These are phyloP conservation scores for Hipposideros armiger DNA, from an alignment of 2,113 vertebrate species.

Conservation along the genomic window DNA sequence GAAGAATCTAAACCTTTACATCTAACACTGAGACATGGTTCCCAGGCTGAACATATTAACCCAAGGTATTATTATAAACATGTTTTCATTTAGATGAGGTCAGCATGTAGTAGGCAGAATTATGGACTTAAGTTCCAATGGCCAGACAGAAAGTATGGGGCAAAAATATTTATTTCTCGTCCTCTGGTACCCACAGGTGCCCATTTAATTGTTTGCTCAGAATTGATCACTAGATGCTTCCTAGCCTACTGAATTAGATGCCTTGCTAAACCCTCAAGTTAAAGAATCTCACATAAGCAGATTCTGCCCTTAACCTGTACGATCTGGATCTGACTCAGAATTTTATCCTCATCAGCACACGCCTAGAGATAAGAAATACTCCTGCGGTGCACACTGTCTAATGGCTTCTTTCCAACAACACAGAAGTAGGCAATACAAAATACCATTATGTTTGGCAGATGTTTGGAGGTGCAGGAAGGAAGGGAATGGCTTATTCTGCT, in stretches of 20 bases:
- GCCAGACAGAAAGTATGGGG: not conserved
- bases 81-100: conserved; percentile 25
- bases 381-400: not conserved
- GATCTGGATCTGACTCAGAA: not conserved
- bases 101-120: not conserved
- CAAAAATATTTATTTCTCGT: not conserved
- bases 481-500: not conserved
- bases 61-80: not conserved
- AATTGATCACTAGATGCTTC: not conserved
- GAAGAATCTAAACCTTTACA: conserved; percentile 4
- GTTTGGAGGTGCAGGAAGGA: not conserved
- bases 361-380: not conserved
- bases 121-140: not conserved
- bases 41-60: not conserved
- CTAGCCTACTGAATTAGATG: not conserved
- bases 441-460: not conserved
- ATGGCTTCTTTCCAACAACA: not conserved
- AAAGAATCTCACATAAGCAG: not conserved
- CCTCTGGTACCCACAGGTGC: not conserved
- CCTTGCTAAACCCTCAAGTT: not conserved
- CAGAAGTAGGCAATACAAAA: not conserved
- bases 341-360: not conserved
- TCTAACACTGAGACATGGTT: not conserved
- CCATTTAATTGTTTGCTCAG: conserved; percentile 11
- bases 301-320: not conserved